Evolutionary conservation across 2,797 vertebrate genomes (phyloP), one percentile per base, ranked within the genome.

Genomic region (Kryptolebias ocellatus): DNA sequence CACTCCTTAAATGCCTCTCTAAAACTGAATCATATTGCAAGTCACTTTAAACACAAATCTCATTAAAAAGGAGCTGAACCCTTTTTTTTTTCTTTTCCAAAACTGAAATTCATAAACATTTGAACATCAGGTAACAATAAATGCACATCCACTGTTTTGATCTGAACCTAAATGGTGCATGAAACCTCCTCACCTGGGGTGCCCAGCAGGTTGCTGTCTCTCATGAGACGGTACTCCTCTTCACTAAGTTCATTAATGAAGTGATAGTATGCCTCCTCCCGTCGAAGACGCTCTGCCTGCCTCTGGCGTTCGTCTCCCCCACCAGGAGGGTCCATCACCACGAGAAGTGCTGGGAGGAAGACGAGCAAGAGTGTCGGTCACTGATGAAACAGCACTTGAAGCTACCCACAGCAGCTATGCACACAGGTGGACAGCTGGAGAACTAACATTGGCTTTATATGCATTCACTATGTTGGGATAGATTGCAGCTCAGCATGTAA

Each of bases 221-320:
- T 97, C 97, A 98, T 99, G 55, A 99, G 87, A 53, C 96, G 94
- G 83, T 99, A 98, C 78, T 99, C 97, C 74, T 99, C 97, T 70
- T 98, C 96, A 65, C 81, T 97, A 70, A 99, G 86, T 46, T 96
- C 95, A 79, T 98, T 97, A 80, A 99, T 97, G 84, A 98, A 99
- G 85, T 98, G 96, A 81, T 98, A 98, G 89, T 98, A 99, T 14
- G 97, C 96, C 89, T 99, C 97, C 92, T 99, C 97, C 91, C 96
- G 92, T 11, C 93, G 94, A 83, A 99, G 96, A 79, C 96, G 96
- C 81, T 99, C 97, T 86, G 96, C 95, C 89, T 99, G 97, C 75
- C 95, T 92, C 64, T 93, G 93, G 57, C 96, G 95, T 89, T 97
- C 96, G 74, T 94, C 94, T 90, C 92, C 92, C 88, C 93, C 90